Evolutionary conservation across 2,797 vertebrate genomes (phyloP).

Genomic region (Malacoctenus gilli): DNA sequence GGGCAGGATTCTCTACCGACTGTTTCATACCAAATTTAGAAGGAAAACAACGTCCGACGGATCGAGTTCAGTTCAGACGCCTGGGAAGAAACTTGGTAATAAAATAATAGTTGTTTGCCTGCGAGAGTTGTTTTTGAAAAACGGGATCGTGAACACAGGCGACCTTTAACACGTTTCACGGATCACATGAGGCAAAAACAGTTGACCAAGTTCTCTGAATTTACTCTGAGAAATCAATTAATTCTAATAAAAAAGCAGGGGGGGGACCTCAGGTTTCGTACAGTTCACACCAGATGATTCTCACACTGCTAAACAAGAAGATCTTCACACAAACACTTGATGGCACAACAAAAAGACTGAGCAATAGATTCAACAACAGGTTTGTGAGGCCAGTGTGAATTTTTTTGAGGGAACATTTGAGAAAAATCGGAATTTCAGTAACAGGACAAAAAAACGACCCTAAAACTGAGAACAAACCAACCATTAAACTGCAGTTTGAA

Average conservation of each 20-base stretch:
- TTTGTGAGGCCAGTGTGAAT: too few species aligned
- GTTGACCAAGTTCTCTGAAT: slow-evolving; percentile 1
- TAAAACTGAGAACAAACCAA: too few species aligned
- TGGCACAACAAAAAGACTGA: too few species aligned
- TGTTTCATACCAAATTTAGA: slow-evolving; percentile 62
- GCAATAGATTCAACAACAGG: too few species aligned
- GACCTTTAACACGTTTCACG: slow-evolving; percentile 25
- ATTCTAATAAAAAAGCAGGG: slow-evolving; percentile 8
- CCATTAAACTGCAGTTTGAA: too few species aligned
- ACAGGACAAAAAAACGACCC: too few species aligned
- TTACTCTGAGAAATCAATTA: slow-evolving; percentile 1
- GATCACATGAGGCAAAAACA: slow-evolving; percentile 8
- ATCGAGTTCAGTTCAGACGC: slow-evolving; percentile 58
- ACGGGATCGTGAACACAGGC: slow-evolving; percentile 44
- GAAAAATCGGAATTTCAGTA: too few species aligned
- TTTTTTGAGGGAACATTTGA: too few species aligned
- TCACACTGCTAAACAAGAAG: too few species aligned
- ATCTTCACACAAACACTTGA: too few species aligned
- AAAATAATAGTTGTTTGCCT: slow-evolving; percentile 55
- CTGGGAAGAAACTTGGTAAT: slow-evolving; percentile 56
- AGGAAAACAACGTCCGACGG: slow-evolving; percentile 56
- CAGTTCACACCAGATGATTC: not conserved
- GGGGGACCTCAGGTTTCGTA: slow-evolving; percentile 10
- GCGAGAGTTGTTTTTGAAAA: slow-evolving; percentile 37
- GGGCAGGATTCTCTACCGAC: slow-evolving; percentile 37